Evolutionary conservation across 2,797 vertebrate species (phyloP), one percentile per base, ranked within the genome.

Genomic region (Syngnathus rostellatus): DNA sequence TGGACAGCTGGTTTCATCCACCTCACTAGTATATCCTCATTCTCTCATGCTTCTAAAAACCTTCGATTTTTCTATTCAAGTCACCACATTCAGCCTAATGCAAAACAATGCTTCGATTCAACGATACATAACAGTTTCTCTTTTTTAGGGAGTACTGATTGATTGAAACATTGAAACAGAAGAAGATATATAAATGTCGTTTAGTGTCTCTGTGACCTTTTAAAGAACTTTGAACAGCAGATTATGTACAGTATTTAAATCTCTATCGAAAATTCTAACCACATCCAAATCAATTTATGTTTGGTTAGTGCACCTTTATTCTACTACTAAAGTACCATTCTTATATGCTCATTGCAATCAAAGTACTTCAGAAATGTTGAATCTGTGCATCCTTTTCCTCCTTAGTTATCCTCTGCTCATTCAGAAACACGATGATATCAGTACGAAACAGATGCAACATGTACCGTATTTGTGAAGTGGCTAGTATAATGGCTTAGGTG

Each of bases 1-100:
- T 83, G 86, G 83, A 86, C 84, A 85, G 81, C 84, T 85, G 77
- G 80, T 81, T 75, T 64, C 68, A 80, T 81, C 66, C 69, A 76
- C 68, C 75, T 76, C 77, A 70, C 68, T 74, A 74, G 61, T 58
- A 74, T 81, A 87, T 84, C 78, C 85, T 80, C 77, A 84, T 84
- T 84, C 82, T 85, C 77, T 87, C 82, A 83, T 76, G 23, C 23
- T 38, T 65, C 21, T 41, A 12, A 21, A 37, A 51, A 10, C 11
- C 19, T 64, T 12, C 5, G 0, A 45, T 59, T 59, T 8, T 39
- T 39, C 57, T 3, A 9, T 10, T 59, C 57, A 59, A 38, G 21
- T 39, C 37, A 39, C 7, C 38, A 19, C 16, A 38, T 12, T 58
- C 31, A 38, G 6, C 5, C 25, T 17, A 31, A 31, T 31, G 31